phyloP scores from a whole-genome alignment of 2,797 vertebrate species.

The Semaprochilodus insignis region DNA sequence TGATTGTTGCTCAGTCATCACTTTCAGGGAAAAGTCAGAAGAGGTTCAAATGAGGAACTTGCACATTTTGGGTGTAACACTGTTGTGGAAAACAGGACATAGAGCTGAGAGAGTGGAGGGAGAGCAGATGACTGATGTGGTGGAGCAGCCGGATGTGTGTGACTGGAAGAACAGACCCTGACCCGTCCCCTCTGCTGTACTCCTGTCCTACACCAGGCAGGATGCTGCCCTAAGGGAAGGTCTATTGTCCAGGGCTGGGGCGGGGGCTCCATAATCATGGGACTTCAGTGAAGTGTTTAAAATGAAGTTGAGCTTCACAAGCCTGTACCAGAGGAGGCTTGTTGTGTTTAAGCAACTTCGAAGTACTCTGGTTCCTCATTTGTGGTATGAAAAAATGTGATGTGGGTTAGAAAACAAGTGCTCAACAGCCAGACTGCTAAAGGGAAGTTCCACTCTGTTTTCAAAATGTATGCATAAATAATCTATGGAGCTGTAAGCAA shows the following conservation, averaged over 20 bases:
- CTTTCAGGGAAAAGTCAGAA: conserved; percentile 36
- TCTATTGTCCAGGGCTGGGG: conserved; percentile 59
- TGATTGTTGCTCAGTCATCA: conserved; percentile 23
- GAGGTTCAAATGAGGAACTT: conserved; percentile 35
- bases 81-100: conserved; percentile 38
- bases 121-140: conserved; percentile 35
- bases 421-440: background rate
- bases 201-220: conserved; percentile 39
- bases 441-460: no score
- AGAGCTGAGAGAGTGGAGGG: conserved; percentile 40
- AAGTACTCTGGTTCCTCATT: background rate
- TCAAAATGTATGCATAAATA: no score
- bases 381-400: conserved; percentile 25
- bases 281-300: background rate
- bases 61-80: background rate
- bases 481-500: no score
- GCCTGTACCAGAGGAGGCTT: background rate
- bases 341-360: background rate
- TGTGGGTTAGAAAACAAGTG: conserved; percentile 17
- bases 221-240: conserved; percentile 57
- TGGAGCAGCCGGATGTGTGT: conserved; percentile 48
- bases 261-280: conserved; percentile 15
- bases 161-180: conserved; percentile 42
- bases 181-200: conserved; percentile 56
- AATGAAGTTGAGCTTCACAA: background rate